Base-by-base conservation (phyloP, 2,888 invertebrate species). In the Tetramorium bicarinatum region DNA sequence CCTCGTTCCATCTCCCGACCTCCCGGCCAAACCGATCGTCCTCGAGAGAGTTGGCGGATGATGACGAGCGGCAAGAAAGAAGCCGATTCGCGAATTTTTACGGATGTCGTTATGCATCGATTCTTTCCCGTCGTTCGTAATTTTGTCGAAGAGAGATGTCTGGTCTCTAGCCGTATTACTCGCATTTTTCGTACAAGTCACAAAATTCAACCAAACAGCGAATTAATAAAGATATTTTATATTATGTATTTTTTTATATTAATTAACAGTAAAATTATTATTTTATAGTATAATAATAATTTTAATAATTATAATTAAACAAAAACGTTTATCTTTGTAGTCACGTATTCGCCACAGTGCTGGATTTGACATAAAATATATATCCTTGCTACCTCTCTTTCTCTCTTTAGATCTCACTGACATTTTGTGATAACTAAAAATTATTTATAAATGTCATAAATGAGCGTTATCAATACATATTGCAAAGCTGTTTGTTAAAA, bases 21-120 rank as follows among this genome's bases (percentile, higher is more conserved):
- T 62, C 88, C 54, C 34, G 64, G 72, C 64, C 66, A 85, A 72
- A 79, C 76, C 82, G 83, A 88, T 88, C 81, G 21, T 21, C 82
- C 83, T 67, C 21, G 47, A 44, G 82, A 71, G 76, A 59, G 69
- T 59, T 74, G 59, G 54, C 72, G 67, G 41, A n/a, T 83, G 49
- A n/a, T 83, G 77, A 76, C 83, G 34, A 47, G 62, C 29, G 72
- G 44, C 41, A 29, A 64, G 56, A 72, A 75, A 77, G 79, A 76
- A 83, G 71, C 11, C 59, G 49, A 29, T 67, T 64, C 81, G 82
- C 54, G 21, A 74, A 85, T 83, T 82, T 87, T 76, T 52, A 21
- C 67, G 64, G 67, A 75, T 83, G 41, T 15, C 52, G 38, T 72
- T 67, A 29, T 52, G 47, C 41, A 29, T 61, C 44, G 18, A 38